Evolutionary conservation across 2,888 invertebrate species (phyloP), one percentile per base, ranked within the genome.

Genomic region (Scaptomyza flava): DNA sequence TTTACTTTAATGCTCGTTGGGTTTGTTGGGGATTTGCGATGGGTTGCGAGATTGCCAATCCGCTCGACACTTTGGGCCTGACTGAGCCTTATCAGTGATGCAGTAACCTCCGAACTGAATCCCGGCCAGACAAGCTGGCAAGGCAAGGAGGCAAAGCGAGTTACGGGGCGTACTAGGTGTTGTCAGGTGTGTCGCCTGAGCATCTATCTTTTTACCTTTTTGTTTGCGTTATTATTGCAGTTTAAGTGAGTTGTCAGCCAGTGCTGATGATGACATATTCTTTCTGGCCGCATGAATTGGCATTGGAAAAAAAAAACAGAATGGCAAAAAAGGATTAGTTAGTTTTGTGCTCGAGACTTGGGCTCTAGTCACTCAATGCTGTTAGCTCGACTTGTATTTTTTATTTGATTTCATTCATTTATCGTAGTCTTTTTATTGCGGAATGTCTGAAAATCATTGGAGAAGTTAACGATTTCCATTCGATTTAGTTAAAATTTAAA

Each of bases 221-320:
- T 78, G 69, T 65, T 58, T 71, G 61, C 64, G 75, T 80, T 78
- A 88, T 88, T 89, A 89, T 85, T 81, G 80, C 82, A 76, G 76
- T 89, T 87, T 87, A 87, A 87, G 87, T 86, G 88, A 87, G 89
- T 83, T 88, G 85, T 81, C 85, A 81, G 74, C 48, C 47, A 60
- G 42, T 73, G 85, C 81, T 86, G 82, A 82, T 86, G 82, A 82
- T 82, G 82, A 82, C 86, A 82, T 82, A 86, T 82, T 82, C 86
- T 71, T 78, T 85, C 77, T 77, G 85, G 82, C 71, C 77, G 71
- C 77, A 68, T 65, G 71, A 65, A 68, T 84, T 82, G 82, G 67
- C 82, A 85, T 71, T 71, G 76, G 61, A 8, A 53, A 72, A 5
- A 27, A 23, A 4, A 23, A 4, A 70, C 68, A 57, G 72, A 83